Conservation (phyloP, 2,113 vertebrate species). For the Lophius piscatorius region DNA sequence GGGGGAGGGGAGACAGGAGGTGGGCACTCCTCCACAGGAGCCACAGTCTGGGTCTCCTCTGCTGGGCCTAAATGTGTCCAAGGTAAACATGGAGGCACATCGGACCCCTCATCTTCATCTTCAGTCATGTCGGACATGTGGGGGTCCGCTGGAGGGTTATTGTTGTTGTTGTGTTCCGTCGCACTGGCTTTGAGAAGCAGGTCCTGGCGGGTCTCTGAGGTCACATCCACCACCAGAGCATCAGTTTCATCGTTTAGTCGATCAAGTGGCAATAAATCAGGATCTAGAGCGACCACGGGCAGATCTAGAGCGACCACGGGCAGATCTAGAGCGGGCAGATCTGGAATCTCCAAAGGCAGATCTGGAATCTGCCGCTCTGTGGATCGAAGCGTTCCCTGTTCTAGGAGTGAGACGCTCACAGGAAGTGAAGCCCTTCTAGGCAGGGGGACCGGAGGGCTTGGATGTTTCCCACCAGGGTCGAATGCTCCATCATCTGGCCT, state of each 20-base stretch:
- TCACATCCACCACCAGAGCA: slow-evolving; percentile 11
- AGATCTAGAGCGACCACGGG: too few relatives aligned
- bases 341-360: too few relatives aligned
- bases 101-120: neutral
- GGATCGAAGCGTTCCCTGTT: neutral
- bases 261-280: neutral
- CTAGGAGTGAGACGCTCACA: neutral
- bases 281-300: too few relatives aligned
- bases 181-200: slow-evolving; percentile 6
- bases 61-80: neutral
- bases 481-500: slow-evolving; percentile 43
- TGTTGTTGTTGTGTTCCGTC: slow-evolving; percentile 39
- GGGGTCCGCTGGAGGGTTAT: neutral
- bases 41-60: neutral
- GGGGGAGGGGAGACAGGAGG: neutral
- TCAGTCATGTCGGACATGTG: accelerated
- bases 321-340: too few relatives aligned
- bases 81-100: neutral
- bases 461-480: slow-evolving; percentile 53
- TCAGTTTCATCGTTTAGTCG: slow-evolving; percentile 11
- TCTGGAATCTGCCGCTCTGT: neutral
- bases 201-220: neutral
- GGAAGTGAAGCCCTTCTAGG: slow-evolving; percentile 7
- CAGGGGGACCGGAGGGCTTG: slow-evolving; percentile 21
- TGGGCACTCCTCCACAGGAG: neutral